A percentile compares a stretch with the other conserved stretches of the same genome.
phyloP scores from a whole-genome alignment of 2,888 invertebrate species.

The Drosophila falleni region DNA sequence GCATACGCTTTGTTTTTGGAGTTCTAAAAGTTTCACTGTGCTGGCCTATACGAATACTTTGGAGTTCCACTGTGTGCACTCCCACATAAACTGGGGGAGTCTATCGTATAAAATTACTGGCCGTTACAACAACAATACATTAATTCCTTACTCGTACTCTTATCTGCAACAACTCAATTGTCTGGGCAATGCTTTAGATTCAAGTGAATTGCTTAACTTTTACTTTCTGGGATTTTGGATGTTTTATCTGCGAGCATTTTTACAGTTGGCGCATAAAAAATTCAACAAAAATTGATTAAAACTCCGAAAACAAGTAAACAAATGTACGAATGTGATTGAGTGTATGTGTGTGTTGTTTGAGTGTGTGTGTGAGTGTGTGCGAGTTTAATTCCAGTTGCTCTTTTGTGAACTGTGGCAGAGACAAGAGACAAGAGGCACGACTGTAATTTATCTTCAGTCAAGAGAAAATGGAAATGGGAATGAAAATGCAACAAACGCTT shows the following conservation, averaged over 20 bases:
- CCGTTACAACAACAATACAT: neutral
- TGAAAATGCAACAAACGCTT: slow-evolving; percentile 74
- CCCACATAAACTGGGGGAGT: neutral
- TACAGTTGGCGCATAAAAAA: slow-evolving; percentile 74
- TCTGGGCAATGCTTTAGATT: slow-evolving; percentile 31
- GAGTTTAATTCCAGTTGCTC: slow-evolving; percentile 63
- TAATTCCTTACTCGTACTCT: neutral
- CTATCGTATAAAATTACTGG: slow-evolving; percentile 6
- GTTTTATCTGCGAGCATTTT: slow-evolving; percentile 66
- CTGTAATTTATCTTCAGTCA: slow-evolving; percentile 76
- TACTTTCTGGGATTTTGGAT: slow-evolving; percentile 50
- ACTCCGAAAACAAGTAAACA: slow-evolving; percentile 57
- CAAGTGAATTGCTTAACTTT: slow-evolving; percentile 50
- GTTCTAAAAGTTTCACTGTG: neutral
- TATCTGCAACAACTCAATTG: slow-evolving; percentile 47
- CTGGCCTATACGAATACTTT: neutral
- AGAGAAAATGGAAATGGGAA: slow-evolving; percentile 42
- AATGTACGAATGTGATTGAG: slow-evolving; percentile 42
- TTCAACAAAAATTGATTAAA: slow-evolving; percentile 78
- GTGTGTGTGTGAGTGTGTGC: slow-evolving; percentile 41
- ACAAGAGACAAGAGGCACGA: slow-evolving; percentile 54
- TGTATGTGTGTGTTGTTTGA: slow-evolving; percentile 32
- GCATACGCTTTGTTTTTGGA: too few relatives aligned
- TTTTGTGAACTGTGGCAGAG: slow-evolving; percentile 38
- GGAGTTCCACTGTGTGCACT: neutral